These are phyloP conservation scores for Myotis pilosus DNA, from an alignment of 2,797 vertebrate species.

Conservation along the genomic window DNA sequence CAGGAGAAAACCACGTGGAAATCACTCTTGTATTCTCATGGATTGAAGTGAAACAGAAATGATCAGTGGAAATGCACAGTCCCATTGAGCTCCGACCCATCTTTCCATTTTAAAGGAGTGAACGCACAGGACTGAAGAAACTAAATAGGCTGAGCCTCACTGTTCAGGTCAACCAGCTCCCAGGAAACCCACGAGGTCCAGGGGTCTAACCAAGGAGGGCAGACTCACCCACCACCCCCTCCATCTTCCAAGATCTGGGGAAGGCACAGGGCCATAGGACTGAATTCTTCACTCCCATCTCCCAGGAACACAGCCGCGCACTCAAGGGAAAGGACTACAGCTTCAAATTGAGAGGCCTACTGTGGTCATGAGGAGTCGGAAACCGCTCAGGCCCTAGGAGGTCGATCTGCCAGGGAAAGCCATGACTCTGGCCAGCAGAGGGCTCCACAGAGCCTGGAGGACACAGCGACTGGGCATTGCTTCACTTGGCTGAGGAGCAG, in stretches of 20 bases:
- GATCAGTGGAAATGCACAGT: not conserved
- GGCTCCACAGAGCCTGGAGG: not conserved
- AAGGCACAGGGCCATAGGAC: not conserved
- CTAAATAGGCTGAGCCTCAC: not conserved
- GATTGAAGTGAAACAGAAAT: not conserved
- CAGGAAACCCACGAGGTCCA: not conserved
- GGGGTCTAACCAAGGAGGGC: not conserved
- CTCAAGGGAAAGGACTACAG: not conserved
- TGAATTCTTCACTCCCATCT: not conserved
- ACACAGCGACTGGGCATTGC: accelerated
- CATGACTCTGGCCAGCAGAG: not conserved
- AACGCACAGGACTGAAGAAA: not conserved
- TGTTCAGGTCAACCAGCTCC: not conserved
- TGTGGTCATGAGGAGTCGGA: not conserved
- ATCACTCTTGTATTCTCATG: not conserved
- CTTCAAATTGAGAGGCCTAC: not conserved
- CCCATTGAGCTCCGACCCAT: not conserved
- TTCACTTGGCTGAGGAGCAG: not conserved
- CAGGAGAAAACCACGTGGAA: not conserved
- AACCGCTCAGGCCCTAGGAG: not conserved
- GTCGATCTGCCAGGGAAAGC: not conserved
- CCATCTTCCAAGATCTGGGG: not conserved
- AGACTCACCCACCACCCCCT: not conserved
- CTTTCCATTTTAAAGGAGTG: not conserved
- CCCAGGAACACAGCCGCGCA: not conserved